Percentiles rank a stretch among this genome's conserved stretches.
Evolutionary conservation across 2,797 vertebrate genomes (phyloP).

Genomic region (Poecilia picta): DNA sequence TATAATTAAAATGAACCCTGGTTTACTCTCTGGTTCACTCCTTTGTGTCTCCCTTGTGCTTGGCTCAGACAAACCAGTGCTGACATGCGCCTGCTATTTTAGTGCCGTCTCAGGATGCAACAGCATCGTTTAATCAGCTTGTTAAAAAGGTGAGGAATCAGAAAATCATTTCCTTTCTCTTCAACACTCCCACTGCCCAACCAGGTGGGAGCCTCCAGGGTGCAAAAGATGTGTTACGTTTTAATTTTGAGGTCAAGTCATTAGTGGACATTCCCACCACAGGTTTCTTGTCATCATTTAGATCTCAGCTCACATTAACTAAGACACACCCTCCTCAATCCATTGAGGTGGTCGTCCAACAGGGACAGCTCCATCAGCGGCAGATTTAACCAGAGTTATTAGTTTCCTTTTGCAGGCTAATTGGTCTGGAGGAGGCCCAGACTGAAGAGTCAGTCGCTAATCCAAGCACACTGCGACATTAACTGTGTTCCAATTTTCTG

Average conservation of each 20-base stretch:
- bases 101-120: constrained; percentile 76
- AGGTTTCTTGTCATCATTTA: constrained; percentile 74
- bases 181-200: constrained; percentile 36
- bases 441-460: constrained; percentile 70
- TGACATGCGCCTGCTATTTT: constrained; percentile 83
- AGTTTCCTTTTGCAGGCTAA: constrained; percentile 81
- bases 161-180: constrained; percentile 61
- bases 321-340: constrained; percentile 66
- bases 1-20: neutral
- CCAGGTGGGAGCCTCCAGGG: constrained; percentile 59
- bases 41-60: constrained; percentile 51
- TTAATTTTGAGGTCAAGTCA: constrained; percentile 48
- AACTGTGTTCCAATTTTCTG: constrained; percentile 40
- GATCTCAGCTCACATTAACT: constrained; percentile 51
- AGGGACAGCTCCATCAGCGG: constrained; percentile 73
- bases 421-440: constrained; percentile 73
- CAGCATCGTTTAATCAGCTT: constrained; percentile 79
- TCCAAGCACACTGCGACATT: constrained; percentile 26
- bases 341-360: constrained; percentile 63
- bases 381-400: constrained; percentile 75
- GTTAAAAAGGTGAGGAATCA: constrained; percentile 75
- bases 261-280: constrained; percentile 49
- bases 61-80: constrained; percentile 76
- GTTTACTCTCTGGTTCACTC: neutral
- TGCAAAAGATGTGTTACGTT: constrained; percentile 46